Percentiles rank a stretch among this genome's conserved stretches.
Conservation (phyloP, 2,888 invertebrate genomes). For the Netelia melanura region DNA sequence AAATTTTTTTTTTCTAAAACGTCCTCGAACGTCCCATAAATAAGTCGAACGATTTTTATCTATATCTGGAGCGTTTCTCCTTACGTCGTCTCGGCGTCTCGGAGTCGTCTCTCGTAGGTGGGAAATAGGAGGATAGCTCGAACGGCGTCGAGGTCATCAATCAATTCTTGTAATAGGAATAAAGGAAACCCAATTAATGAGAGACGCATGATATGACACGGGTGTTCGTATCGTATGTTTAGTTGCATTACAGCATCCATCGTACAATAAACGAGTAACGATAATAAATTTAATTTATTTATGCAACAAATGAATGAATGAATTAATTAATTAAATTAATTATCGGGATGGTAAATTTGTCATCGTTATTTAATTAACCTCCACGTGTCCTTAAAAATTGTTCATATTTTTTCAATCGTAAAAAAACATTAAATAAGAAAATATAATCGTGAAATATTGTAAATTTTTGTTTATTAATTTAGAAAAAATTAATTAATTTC, state of each 20-base stretch:
- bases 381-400: too few species aligned
- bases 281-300: background rate
- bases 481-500: background rate
- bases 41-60: background rate
- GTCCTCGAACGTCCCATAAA: too few species aligned
- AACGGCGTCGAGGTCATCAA: slow-evolving; percentile 32
- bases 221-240: background rate
- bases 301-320: too few species aligned
- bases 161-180: slow-evolving; percentile 42
- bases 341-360: too few species aligned
- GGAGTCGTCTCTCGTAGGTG: background rate
- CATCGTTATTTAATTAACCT: too few species aligned
- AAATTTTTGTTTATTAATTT: too few species aligned
- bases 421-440: too few species aligned
- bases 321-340: too few species aligned
- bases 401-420: too few species aligned
- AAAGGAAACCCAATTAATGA: slow-evolving; percentile 45
- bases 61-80: too few species aligned
- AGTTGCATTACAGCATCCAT: background rate
- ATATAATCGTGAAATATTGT: too few species aligned
- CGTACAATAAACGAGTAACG: background rate
- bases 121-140: background rate
- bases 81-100: background rate
- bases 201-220: background rate
- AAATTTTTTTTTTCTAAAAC: too few species aligned